Conservation (phyloP, 1,140 invertebrate genomes). For the Drosophila sturtevanti region DNA sequence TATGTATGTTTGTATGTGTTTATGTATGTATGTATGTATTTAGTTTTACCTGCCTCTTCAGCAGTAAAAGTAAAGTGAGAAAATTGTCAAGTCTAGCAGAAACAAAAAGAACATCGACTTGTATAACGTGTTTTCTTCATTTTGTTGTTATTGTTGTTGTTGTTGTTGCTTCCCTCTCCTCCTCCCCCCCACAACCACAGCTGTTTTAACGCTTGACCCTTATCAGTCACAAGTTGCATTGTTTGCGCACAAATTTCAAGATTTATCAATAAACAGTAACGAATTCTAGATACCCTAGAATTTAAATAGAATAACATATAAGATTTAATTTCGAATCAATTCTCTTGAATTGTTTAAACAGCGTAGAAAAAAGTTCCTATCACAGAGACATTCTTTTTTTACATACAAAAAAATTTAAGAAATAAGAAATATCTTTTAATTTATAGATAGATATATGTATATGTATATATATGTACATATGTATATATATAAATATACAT, state of each 20-base stretch:
- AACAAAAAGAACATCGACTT: slow-evolving; percentile 3
- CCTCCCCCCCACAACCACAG: no score
- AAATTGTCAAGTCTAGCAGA: slow-evolving; percentile 23
- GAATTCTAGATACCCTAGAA: not conserved
- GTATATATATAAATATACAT: no score
- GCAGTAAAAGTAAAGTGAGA: slow-evolving; percentile 15
- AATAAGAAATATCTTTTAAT: no score
- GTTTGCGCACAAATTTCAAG: slow-evolving; percentile 4
- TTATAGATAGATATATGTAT: no score
- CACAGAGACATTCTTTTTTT: no score
- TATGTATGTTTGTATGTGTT: not conserved
- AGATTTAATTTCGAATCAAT: no score
- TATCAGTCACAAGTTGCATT: slow-evolving; percentile 13
- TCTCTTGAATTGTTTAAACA: no score
- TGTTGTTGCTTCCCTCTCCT: not conserved
- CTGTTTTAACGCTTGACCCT: not conserved
- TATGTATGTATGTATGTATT: not conserved
- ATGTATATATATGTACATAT: no score
- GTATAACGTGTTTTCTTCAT: slow-evolving; percentile 1
- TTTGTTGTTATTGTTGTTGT: not conserved
- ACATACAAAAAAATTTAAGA: no score
- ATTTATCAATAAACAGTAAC: not conserved
- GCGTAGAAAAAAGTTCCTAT: no score
- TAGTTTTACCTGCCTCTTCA: slow-evolving; percentile 46
- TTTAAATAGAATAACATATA: no score